A percentile compares a stretch with the other conserved stretches of the same genome.
Conservation (phyloP, 2,888 invertebrate species). For the Coremacera marginata region DNA sequence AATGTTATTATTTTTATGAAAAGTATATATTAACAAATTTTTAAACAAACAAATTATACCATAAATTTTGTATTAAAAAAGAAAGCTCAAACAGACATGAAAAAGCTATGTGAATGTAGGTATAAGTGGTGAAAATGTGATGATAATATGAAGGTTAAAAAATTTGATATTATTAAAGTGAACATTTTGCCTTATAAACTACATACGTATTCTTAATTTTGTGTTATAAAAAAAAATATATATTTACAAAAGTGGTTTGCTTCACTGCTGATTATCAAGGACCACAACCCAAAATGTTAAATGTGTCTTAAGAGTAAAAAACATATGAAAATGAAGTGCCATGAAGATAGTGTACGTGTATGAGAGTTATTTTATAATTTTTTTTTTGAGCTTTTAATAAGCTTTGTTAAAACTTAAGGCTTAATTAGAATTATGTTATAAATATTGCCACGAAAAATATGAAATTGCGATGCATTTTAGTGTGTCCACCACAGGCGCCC, state of each 20-base stretch:
- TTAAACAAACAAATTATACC: constrained; percentile 27
- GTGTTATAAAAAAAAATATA: constrained; percentile 18
- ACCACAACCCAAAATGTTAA: constrained; percentile 45
- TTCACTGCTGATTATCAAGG: constrained; percentile 40
- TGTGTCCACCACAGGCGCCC: constrained; percentile 10
- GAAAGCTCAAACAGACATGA: constrained; percentile 58
- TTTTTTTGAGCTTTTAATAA: not conserved
- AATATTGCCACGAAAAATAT: constrained; percentile 27
- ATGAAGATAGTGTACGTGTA: not conserved
- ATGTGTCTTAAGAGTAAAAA: not conserved
- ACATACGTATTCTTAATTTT: not conserved
- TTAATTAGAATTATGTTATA: not conserved
- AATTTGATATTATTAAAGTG: not conserved
- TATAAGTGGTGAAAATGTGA: constrained; percentile 45
- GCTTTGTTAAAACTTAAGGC: constrained; percentile 13
- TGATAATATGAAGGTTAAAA: constrained; percentile 30
- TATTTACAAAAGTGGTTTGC: constrained; percentile 27
- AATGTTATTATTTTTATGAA: constrained; percentile 5
- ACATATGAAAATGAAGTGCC: not conserved
- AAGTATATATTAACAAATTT: constrained; percentile 12
- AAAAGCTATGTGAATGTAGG: constrained; percentile 57
- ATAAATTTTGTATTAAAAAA: constrained; percentile 41
- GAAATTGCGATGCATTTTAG: constrained; percentile 1
- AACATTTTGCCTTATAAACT: no score
- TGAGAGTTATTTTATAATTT: not conserved